phyloP scores from a whole-genome alignment of 2,113 vertebrate genomes.

The Vulpes lagopus region DNA sequence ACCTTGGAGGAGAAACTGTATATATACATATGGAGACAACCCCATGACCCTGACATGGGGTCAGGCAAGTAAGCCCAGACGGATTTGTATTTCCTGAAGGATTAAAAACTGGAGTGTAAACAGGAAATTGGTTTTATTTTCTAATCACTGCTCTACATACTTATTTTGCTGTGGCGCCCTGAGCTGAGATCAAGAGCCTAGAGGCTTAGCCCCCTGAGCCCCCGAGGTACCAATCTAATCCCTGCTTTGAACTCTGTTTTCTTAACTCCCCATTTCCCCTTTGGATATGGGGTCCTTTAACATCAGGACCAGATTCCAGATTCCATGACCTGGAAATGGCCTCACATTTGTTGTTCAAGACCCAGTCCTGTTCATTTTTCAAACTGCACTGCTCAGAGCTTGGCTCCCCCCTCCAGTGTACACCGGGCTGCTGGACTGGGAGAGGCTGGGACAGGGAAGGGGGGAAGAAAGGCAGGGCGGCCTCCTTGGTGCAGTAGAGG shows the following conservation, averaged over 20 bases:
- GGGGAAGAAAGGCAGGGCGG: neutral
- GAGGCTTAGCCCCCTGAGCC: neutral
- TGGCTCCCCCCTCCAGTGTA: no score
- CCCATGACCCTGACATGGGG: neutral
- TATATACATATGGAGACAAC: neutral
- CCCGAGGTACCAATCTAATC: neutral
- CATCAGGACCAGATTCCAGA: neutral
- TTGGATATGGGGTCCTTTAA: neutral
- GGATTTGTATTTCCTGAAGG: neutral
- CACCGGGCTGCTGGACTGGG: neutral
- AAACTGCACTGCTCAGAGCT: neutral
- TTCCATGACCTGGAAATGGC: neutral
- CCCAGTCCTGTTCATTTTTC: neutral
- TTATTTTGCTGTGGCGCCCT: neutral
- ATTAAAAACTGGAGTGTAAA: slow-evolving; percentile 34
- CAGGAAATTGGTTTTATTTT: neutral
- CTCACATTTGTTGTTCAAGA: neutral
- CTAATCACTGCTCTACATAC: neutral
- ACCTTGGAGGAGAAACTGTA: neutral
- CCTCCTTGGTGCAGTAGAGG: neutral
- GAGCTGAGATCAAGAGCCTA: neutral
- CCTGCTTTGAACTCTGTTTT: neutral
- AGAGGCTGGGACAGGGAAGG: neutral
- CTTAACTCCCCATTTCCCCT: rapidly evolving
- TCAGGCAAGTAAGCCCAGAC: neutral